Evolutionary conservation across 1,140 invertebrate genomes (phyloP), one percentile per base, ranked within the genome.

Genomic region (Spodoptera frugiperda): DNA sequence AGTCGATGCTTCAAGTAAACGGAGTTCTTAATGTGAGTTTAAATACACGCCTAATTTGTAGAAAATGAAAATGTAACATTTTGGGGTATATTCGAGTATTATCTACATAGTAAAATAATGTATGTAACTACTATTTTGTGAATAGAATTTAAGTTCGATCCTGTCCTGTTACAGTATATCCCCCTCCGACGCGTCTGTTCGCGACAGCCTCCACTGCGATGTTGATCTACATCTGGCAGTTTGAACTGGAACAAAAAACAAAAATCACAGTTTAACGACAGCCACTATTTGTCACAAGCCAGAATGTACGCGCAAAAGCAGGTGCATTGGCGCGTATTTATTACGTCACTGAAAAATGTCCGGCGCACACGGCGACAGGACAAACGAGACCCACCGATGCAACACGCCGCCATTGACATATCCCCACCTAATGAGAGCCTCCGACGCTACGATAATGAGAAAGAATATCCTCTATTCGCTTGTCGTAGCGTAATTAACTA

Each of bases 381-480:
- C 83, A 83, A 85, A 85, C 83, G 78, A 82, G 57, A 76, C 59
- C 77, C 76, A 78, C 78, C 77, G 71, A 72, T 72, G 67, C 49
- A 63, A 78, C 79, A 82, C 76, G 76, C 78, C 77, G 74, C 71
- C 76, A 51, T 71, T 79, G 83, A 83, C 79, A 81, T 81, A 82
- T 81, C 65, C 81, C 76, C 54, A 78, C 77, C 74, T 83, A 83
- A 85, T 82, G 81, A 83, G 79, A 73, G 25, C 55, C 81, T 48
- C 54, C 53, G 77, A 63, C 65, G 77, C 73, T 72, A 78, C 68
- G 67, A 77, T 84, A 85, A 83, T 85, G 83, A 82, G 83, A 85
- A 85, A 85, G 80, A 83, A 83, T 85, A 85, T 81, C 67, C 79
- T 75, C 81, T 77, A 84, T 85, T 83, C 53, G 78, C 67, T 76